Base-by-base conservation (phyloP, 2,888 invertebrate genomes). In the Apantesis nais region DNA sequence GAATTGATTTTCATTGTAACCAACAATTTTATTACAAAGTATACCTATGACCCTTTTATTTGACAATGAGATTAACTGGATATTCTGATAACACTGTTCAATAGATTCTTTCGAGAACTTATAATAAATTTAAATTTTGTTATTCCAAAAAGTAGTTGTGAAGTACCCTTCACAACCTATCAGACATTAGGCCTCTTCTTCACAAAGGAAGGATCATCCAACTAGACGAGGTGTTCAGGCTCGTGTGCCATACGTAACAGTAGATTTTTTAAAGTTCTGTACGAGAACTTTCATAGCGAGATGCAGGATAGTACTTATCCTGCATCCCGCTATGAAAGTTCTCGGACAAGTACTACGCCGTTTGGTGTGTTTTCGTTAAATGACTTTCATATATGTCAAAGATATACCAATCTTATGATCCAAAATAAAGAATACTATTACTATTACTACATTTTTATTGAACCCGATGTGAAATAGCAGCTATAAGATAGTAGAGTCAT, bases 1-100 rank as follows among this genome's bases (percentile, higher is more conserved):
- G 48, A 44, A 25, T 25, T 61, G 58, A 61, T n/a, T 67, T 67
- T 31, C 41, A 25, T 67, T 67, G 41, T 55, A 29, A 58, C 58
- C 29, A 58, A 58, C 58, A 25, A 58, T 55, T 55, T 55, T 7
- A 25, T 55, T 55, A 55, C 14, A 14, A 55, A 25, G 14, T 12
- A 25, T 52, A 48, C 22, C 48, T n/a, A 11, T 55, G 12, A 25
- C 12, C 52, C 12, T 55, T 55, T 25, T 25, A 55, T 3, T n/a
- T 55, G 3, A 3, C 2, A n/a, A n/a, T 52, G 0, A 25, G 22
- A 55, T n/a, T 25, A 12, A n/a, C 11, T 55, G 0, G 7, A 48
- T 48, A 7, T 48, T 48, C 22, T 48, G 8, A 22, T 4, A 48
- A 48, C 22, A 48, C 22, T 48, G 9, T 22, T 48, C 9, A 22